Evolutionary conservation across 2,888 invertebrate genomes (phyloP), one percentile per base, ranked within the genome.

Genomic region (Eledone cirrhosa): DNA sequence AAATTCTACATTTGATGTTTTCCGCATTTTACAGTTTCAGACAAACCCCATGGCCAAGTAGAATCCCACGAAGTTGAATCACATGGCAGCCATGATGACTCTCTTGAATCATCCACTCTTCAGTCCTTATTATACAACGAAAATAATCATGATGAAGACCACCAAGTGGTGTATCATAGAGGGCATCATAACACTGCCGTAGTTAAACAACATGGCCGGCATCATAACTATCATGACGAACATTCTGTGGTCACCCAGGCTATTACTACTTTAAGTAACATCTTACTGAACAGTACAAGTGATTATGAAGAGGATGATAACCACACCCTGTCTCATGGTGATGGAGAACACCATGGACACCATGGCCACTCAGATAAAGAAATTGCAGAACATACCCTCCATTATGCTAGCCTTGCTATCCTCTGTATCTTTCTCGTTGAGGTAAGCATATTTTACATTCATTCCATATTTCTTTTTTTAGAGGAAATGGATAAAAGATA

Each of bases 381-480:
- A 29, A 72, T 78, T 16, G 80, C 80, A 8, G 77, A 81, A 74
- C 80, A 81, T 75, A 53, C 80, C 27, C 78, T 81, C 14, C 83
- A 82, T 75, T 85, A 85, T 77, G 78, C 79, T 2, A 85, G 84
- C 72, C 78, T 86, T 41, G 79, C 80, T n/a, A 82, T 86, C 22
- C 82, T 84, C 7, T 80, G 82, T 16, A 2, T 84, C 47, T 86
- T 86, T 78, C 69, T 85, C 24, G 29, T 85, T 16, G 86, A 86
- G 83, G 86, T 85, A 80, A 67, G 80, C 41, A 41, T 41, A 11
- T 41, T 41, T 41, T 41, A 5, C 41, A 8, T 5, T 11, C 11
- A 41, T 41, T 1, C 41, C n/a, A n/a, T n/a, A n/a, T n/a, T n/a
- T n/a, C n/a, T n/a, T n/a, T n/a, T n/a, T n/a, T n/a, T n/a, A n/a